phyloP scores from a whole-genome alignment of 2,888 invertebrate species.

The Zaprionus lineosus region DNA sequence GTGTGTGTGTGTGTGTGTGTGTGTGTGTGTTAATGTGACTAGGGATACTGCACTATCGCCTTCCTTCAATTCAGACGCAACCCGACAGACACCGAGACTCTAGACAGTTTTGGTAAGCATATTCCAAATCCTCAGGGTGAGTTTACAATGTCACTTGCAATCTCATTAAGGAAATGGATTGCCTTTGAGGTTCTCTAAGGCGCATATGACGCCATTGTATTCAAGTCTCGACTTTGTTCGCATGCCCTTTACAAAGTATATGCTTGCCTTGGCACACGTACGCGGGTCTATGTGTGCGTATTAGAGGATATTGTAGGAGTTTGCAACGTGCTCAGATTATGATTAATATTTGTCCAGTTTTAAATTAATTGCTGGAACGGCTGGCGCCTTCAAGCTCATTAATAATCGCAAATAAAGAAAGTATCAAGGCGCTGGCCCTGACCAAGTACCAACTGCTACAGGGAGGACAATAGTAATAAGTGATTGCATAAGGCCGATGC shows the following conservation, averaged over 20 bases:
- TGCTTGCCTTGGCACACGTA: too few relatives aligned
- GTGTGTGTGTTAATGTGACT: too few relatives aligned
- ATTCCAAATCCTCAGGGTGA: constrained; percentile 20
- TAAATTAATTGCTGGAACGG: constrained; percentile 64
- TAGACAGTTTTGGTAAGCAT: too few relatives aligned
- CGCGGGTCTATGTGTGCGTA: constrained; percentile 3
- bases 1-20: too few relatives aligned
- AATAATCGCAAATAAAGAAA: constrained; percentile 31
- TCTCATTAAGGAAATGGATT: constrained; percentile 74
- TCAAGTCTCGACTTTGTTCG: constrained; percentile 14
- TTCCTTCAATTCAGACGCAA: not conserved
- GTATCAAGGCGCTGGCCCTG: not conserved
- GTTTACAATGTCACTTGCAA: constrained; percentile 65
- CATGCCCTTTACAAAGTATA: constrained; percentile 26
- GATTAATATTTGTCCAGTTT: constrained; percentile 69
- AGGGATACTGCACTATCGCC: constrained; percentile 38
- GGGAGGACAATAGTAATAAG: constrained; percentile 16
- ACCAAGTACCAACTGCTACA: too few relatives aligned
- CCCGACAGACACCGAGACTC: not conserved
- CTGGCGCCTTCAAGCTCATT: constrained; percentile 37
- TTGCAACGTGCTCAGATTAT: constrained; percentile 53
- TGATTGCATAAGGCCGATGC: constrained; percentile 3
- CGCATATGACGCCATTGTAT: constrained; percentile 69
- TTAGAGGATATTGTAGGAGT: constrained; percentile 34
- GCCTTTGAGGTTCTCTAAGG: constrained; percentile 58